A percentile compares a stretch with the other conserved stretches of the same genome.
phyloP scores from a whole-genome alignment of 2,797 vertebrate genomes.

The Triplophysa yarkandensis region DNA sequence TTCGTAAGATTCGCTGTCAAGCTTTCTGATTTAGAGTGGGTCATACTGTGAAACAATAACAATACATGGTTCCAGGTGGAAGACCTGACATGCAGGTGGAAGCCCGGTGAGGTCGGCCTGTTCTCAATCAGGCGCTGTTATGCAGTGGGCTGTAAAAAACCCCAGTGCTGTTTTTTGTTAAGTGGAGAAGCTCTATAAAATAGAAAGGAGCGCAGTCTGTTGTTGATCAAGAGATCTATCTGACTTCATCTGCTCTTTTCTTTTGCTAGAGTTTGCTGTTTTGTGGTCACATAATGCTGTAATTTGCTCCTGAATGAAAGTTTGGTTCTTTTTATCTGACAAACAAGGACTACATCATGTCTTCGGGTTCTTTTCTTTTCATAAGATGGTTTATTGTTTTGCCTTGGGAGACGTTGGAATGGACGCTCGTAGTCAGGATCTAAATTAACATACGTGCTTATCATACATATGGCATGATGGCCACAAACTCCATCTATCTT shows the following conservation, averaged over 20 bases:
- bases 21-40: not conserved
- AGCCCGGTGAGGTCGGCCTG: conserved; percentile 55
- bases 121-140: conserved; percentile 69
- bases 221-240: conserved; percentile 67
- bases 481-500: not conserved
- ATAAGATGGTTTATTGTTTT: conserved; percentile 1
- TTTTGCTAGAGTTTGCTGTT: conserved; percentile 23
- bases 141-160: conserved; percentile 65
- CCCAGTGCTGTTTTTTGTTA: conserved; percentile 60
- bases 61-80: conserved; percentile 47
- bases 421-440: too few relatives aligned
- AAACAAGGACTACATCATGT: conserved; percentile 21
- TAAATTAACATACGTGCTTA: too few relatives aligned
- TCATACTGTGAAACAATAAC: conserved; percentile 24
- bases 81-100: conserved; percentile 55
- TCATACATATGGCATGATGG: not conserved
- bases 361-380: conserved; percentile 15
- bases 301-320: conserved; percentile 38
- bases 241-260: conserved; percentile 41
- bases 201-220: conserved; percentile 55
- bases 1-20: conserved; percentile 10
- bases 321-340: conserved; percentile 9
- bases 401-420: not conserved
- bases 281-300: conserved; percentile 24
- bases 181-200: conserved; percentile 58